Conservation (phyloP, 2,797 vertebrate species). For the Margarornis squamiger region DNA sequence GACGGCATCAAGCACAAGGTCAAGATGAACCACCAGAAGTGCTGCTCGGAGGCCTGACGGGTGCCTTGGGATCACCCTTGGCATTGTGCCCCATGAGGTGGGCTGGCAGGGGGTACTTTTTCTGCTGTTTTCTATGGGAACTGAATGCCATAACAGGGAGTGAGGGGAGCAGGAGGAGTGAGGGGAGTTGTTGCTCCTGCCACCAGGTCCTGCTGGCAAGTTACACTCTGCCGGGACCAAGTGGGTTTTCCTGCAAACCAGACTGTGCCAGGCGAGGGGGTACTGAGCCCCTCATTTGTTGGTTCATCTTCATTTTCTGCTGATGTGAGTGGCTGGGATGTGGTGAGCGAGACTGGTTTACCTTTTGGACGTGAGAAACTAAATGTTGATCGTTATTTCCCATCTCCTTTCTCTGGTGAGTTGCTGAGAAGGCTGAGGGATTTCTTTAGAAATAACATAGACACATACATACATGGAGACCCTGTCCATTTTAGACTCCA, state of each 20-base stretch:
- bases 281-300: slow-evolving; percentile 43
- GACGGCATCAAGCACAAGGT: slow-evolving; percentile 98
- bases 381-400: slow-evolving; percentile 32
- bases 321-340: slow-evolving; percentile 49
- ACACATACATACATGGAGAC: not conserved
- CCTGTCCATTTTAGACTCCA: slow-evolving; percentile 19
- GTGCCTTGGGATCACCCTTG: slow-evolving; percentile 39
- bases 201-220: not conserved
- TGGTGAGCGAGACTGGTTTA: slow-evolving; percentile 46
- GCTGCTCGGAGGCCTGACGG: slow-evolving; percentile 94
- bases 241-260: not conserved
- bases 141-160: slow-evolving; percentile 75
- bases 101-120: slow-evolving; percentile 60
- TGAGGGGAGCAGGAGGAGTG: slow-evolving; percentile 18
- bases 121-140: slow-evolving; percentile 72
- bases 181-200: slow-evolving; percentile 25
- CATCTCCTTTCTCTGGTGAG: slow-evolving; percentile 54
- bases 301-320: slow-evolving; percentile 59
- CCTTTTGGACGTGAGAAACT: slow-evolving; percentile 36
- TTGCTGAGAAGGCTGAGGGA: slow-evolving; percentile 56
- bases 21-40: slow-evolving; percentile 97
- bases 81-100: slow-evolving; percentile 50
- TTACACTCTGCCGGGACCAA: not conserved
- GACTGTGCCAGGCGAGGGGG: not conserved
- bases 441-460: slow-evolving; percentile 55